Conservation (phyloP, 2,797 vertebrate species). For the Gallirallus australis region DNA sequence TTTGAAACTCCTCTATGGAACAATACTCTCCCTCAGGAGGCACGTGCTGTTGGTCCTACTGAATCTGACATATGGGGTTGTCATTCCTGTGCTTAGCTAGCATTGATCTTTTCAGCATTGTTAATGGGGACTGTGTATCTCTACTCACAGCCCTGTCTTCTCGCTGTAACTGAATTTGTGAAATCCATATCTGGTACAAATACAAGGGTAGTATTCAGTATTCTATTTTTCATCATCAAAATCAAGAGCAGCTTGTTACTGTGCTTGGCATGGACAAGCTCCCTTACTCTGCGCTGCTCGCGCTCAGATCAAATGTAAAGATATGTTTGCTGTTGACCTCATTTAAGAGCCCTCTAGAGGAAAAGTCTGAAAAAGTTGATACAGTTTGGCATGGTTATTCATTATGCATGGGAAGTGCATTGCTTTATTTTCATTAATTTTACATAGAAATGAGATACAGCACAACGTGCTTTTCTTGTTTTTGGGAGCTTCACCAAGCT, state of each 20-base stretch:
- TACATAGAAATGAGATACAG: constrained; percentile 65
- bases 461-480: constrained; percentile 34
- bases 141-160: constrained; percentile 41
- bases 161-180: background rate
- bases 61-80: constrained; percentile 67
- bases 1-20: constrained; percentile 13
- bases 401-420: constrained; percentile 72
- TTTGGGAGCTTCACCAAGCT: constrained; percentile 36
- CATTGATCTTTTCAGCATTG: constrained; percentile 72
- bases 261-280: constrained; percentile 34
- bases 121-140: constrained; percentile 59
- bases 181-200: constrained; percentile 44
- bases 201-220: constrained; percentile 15
- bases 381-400: constrained; percentile 67
- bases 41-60: background rate
- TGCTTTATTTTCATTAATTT: constrained; percentile 77
- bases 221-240: constrained; percentile 52
- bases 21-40: constrained; percentile 6
- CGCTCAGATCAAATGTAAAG: constrained; percentile 60
- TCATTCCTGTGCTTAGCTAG: constrained; percentile 64
- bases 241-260: constrained; percentile 42
- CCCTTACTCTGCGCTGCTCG: constrained; percentile 33
- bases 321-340: constrained; percentile 70
- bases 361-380: constrained; percentile 71
- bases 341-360: constrained; percentile 74